A percentile compares a stretch with the other conserved stretches of the same genome.
These are phyloP conservation scores for Trisateles emortualis DNA, from an alignment of 2,888 invertebrate genomes.

Conservation along the genomic window DNA sequence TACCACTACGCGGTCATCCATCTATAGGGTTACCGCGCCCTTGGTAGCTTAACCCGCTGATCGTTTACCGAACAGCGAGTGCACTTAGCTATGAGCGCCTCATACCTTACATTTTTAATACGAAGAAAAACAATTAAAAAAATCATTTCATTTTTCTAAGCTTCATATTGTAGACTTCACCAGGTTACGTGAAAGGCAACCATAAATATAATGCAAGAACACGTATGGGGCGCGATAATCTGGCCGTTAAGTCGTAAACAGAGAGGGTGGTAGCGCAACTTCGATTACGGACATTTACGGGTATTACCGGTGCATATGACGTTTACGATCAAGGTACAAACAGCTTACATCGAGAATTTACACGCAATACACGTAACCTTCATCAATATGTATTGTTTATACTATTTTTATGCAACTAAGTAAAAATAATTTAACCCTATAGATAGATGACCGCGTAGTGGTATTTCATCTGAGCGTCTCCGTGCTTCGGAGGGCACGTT, in stretches of 20 bases:
- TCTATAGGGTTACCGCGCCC: too few species aligned
- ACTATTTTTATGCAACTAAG: constrained; percentile 10
- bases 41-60: too few species aligned
- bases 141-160: neutral
- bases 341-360: constrained; percentile 48
- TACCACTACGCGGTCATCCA: too few species aligned
- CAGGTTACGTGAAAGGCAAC: constrained; percentile 1
- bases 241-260: constrained; percentile 48
- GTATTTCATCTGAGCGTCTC: too few species aligned
- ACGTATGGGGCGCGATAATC: constrained; percentile 43
- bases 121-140: neutral
- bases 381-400: neutral
- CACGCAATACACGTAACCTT: constrained; percentile 51
- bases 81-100: too few species aligned
- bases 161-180: neutral
- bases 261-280: constrained; percentile 35
- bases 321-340: constrained; percentile 41
- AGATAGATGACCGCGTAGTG: too few species aligned
- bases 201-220: constrained; percentile 15
- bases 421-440: too few species aligned
- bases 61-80: too few species aligned
- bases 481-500: too few species aligned
- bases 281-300: constrained; percentile 45
- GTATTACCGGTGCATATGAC: constrained; percentile 51
- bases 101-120: too few species aligned